Percentiles rank a stretch among this genome's conserved stretches.
Evolutionary conservation across 2,888 invertebrate genomes (phyloP).

Genomic region (Protonemura montana): DNA sequence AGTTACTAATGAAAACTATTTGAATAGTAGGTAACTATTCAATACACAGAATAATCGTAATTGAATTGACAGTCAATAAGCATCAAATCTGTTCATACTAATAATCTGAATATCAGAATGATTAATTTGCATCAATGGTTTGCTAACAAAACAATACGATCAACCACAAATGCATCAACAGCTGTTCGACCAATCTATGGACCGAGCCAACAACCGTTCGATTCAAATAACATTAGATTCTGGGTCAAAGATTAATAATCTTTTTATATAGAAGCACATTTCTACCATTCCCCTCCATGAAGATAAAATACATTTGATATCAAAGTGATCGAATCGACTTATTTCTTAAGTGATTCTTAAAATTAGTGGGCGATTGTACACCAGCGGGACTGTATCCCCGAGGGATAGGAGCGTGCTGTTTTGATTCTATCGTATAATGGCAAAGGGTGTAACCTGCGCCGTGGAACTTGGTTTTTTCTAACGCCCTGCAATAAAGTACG

Average conservation of each 20-base stretch:
- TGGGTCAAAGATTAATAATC: too few relatives aligned
- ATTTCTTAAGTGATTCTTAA: background rate
- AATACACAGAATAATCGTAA: background rate
- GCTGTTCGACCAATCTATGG: background rate
- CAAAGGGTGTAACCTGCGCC: slow-evolving; percentile 7
- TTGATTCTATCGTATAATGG: background rate
- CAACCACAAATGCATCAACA: background rate
- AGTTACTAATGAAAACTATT: too few relatives aligned
- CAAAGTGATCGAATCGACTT: background rate
- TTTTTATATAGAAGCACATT: too few relatives aligned
- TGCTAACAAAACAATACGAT: background rate
- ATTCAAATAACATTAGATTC: too few relatives aligned
- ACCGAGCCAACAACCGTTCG: too few relatives aligned
- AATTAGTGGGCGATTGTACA: background rate
- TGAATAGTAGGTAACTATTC: too few relatives aligned
- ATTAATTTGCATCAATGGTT: background rate
- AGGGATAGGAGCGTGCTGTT: background rate
- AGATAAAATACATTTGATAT: too few relatives aligned
- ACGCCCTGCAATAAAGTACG: slow-evolving; percentile 25
- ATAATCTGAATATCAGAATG: background rate
- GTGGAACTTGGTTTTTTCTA: background rate
- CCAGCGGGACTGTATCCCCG: too few relatives aligned
- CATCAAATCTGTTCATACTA: background rate
- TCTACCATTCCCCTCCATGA: too few relatives aligned
- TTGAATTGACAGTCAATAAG: background rate